These are phyloP conservation scores for Brenthis ino DNA, from an alignment of 2,888 invertebrate species.

Conservation along the genomic window DNA sequence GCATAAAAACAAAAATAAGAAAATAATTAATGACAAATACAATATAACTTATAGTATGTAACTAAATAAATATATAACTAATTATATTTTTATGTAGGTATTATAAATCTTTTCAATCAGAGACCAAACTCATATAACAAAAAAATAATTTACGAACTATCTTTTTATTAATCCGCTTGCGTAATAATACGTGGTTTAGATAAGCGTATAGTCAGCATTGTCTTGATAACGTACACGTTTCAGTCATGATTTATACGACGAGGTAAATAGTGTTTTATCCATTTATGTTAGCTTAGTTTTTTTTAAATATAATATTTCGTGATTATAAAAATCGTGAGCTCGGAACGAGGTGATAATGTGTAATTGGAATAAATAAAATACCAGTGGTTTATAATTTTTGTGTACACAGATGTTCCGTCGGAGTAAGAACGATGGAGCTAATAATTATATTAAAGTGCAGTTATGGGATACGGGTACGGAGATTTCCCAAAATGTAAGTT, in stretches of 20 bases:
- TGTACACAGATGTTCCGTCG: slow-evolving; percentile 63
- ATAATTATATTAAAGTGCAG: slow-evolving; percentile 55
- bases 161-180: slow-evolving; percentile 6
- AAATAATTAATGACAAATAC: no score
- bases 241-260: slow-evolving; percentile 21
- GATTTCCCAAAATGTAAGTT: slow-evolving; percentile 30
- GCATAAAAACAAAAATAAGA: no score
- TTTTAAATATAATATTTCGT: not conserved
- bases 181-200: slow-evolving; percentile 18
- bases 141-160: no score
- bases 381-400: slow-evolving; percentile 6
- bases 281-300: slow-evolving; percentile 5
- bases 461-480: slow-evolving; percentile 52
- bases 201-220: slow-evolving; percentile 24
- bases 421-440: slow-evolving; percentile 53
- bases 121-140: no score
- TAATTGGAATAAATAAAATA: no score
- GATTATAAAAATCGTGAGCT: not conserved
- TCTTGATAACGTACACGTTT: slow-evolving; percentile 28
- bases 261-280: slow-evolving; percentile 9
- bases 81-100: no score
- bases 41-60: no score
- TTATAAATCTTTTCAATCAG: no score
- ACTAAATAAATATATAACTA: no score
- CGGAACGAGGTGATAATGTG: no score